Evolutionary conservation across 2,888 invertebrate species (phyloP).

Genomic region (Drosophila gaucha): DNA sequence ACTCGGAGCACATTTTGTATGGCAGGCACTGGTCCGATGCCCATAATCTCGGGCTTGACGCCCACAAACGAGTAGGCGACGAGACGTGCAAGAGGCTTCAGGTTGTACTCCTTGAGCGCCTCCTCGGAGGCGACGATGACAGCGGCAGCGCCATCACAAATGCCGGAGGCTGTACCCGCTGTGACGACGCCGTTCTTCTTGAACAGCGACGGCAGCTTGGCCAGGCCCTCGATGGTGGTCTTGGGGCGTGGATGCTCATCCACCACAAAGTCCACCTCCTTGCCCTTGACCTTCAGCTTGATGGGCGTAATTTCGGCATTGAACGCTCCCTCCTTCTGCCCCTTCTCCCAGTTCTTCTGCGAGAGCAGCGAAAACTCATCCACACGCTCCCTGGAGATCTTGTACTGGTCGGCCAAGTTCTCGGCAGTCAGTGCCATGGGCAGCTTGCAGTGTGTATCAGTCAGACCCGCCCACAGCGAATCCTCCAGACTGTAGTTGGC

Average conservation of each 20-base stretch:
- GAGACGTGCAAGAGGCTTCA: conserved; percentile 95
- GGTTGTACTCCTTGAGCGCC: conserved; percentile 91
- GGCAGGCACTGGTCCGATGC: conserved; percentile 97
- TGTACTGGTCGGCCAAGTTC: conserved; percentile 94
- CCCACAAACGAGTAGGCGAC: conserved; percentile 97
- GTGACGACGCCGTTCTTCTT: conserved; percentile 97
- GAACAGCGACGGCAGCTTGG: conserved; percentile 95
- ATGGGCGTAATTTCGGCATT: conserved; percentile 95
- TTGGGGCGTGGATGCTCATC: conserved; percentile 93
- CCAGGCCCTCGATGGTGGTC: conserved; percentile 93
- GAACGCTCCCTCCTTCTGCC: conserved; percentile 94
- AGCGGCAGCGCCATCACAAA: conserved; percentile 98
- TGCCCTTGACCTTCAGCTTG: conserved; percentile 92
- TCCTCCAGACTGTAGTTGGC: conserved; percentile 92
- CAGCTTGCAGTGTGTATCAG: conserved; percentile 94
- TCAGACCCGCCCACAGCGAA: conserved; percentile 94
- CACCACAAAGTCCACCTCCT: conserved; percentile 90
- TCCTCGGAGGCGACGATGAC: conserved; percentile 96
- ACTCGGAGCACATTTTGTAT: conserved; percentile 93
- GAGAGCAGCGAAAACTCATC: conserved; percentile 94
- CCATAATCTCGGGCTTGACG: conserved; percentile 99
- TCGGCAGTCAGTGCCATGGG: conserved; percentile 99
- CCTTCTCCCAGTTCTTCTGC: conserved; percentile 95
- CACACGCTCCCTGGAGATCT: conserved; percentile 91
- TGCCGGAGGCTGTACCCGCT: conserved; percentile 97